Evolutionary conservation across 2,888 invertebrate genomes (phyloP).

Genomic region (Athalia rosae): DNA sequence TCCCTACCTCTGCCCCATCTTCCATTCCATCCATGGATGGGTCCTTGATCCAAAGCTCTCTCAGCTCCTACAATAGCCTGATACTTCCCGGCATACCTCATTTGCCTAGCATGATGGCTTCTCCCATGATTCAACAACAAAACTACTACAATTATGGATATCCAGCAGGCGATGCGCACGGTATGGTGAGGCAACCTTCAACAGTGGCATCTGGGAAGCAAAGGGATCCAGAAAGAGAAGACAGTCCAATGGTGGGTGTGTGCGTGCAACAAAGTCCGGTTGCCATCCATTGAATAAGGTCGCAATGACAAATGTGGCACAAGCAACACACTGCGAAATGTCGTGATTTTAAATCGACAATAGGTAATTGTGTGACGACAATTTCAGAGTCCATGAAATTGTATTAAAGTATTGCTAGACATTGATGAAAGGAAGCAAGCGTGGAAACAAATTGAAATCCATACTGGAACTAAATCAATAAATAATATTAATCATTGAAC

Average conservation of each 20-base stretch:
- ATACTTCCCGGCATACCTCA: slow-evolving; percentile 73
- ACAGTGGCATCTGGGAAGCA: slow-evolving; percentile 68
- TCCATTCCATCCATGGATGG: slow-evolving; percentile 69
- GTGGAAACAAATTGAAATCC: slow-evolving; percentile 22
- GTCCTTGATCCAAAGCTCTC: slow-evolving; percentile 74
- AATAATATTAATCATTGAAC: slow-evolving; percentile 32
- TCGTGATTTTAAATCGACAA: slow-evolving; percentile 41
- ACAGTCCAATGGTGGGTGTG: slow-evolving; percentile 91
- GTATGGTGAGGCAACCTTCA: slow-evolving; percentile 66
- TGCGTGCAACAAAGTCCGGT: slow-evolving; percentile 95
- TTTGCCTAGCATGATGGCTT: slow-evolving; percentile 70
- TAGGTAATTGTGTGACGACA: slow-evolving; percentile 37
- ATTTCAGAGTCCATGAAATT: slow-evolving; percentile 37
- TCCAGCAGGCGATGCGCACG: slow-evolving; percentile 66
- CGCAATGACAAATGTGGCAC: slow-evolving; percentile 44
- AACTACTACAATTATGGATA: slow-evolving; percentile 71
- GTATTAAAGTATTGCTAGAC: slow-evolving; percentile 36
- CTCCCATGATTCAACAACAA: slow-evolving; percentile 67
- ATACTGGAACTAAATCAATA: slow-evolving; percentile 2
- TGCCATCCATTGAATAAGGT: slow-evolving; percentile 84
- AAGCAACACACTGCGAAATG: slow-evolving; percentile 31
- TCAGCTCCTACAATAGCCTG: slow-evolving; percentile 72
- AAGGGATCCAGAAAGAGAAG: slow-evolving; percentile 76
- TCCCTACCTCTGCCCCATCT: slow-evolving; percentile 64
- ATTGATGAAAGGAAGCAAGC: slow-evolving; percentile 35